Evolutionary conservation across 2,113 vertebrate species (phyloP).

Genomic region (Sorex fumeus): DNA sequence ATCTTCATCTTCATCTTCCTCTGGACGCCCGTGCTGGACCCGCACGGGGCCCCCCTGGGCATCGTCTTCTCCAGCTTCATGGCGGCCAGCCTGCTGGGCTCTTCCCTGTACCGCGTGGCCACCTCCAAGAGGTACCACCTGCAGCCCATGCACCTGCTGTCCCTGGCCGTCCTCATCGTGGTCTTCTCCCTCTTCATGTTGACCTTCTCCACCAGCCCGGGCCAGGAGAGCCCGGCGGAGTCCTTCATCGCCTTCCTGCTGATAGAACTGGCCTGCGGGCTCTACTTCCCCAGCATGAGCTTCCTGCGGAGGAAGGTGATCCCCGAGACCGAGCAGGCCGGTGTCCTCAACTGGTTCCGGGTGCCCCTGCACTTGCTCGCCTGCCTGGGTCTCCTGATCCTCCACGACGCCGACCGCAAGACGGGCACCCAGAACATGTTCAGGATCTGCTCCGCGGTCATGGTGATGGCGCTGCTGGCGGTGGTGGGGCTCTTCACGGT

Average conservation of each 20-base stretch:
- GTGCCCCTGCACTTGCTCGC: slow-evolving; percentile 95
- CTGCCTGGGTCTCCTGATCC: slow-evolving; percentile 93
- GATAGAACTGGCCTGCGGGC: slow-evolving; percentile 94
- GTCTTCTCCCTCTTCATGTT: slow-evolving; percentile 97
- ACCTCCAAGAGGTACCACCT: slow-evolving; percentile 93
- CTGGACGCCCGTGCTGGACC: slow-evolving; percentile 96
- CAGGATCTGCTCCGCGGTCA: slow-evolving; percentile 92
- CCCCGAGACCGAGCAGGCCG: slow-evolving; percentile 92
- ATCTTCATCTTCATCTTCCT: slow-evolving; percentile 97
- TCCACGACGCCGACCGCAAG: slow-evolving; percentile 94
- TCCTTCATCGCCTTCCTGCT: slow-evolving; percentile 96
- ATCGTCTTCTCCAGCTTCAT: slow-evolving; percentile 96
- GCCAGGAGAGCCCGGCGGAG: slow-evolving; percentile 93
- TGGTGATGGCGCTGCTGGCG: slow-evolving; percentile 94
- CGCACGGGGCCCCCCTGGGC: slow-evolving; percentile 94
- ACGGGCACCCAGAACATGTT: slow-evolving; percentile 96
- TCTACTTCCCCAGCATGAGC: slow-evolving; percentile 96
- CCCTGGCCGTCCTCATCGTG: slow-evolving; percentile 93
- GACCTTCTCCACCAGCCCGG: slow-evolving; percentile 94
- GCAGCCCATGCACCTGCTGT: slow-evolving; percentile 94
- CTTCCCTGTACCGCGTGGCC: slow-evolving; percentile 93
- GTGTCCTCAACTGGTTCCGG: slow-evolving; percentile 95
- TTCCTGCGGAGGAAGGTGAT: slow-evolving; percentile 95
- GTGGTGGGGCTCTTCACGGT: slow-evolving; percentile 94
- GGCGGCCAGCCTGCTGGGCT: slow-evolving; percentile 95